Percentiles rank a stretch among this genome's conserved stretches.
Conservation (phyloP, 1,140 invertebrate species). For the Drosophila navojoa region DNA sequence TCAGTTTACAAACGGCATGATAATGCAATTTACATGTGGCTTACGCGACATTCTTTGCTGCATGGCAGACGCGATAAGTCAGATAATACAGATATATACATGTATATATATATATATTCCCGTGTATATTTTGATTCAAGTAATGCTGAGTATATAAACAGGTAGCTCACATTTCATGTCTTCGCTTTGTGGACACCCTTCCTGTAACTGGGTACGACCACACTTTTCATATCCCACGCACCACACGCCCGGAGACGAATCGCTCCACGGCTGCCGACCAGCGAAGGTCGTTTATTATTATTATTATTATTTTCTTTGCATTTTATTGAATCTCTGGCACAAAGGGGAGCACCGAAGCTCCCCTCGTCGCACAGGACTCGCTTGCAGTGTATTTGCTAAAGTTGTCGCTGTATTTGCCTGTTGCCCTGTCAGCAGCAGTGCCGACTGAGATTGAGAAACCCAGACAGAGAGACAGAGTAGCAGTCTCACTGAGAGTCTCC, state of each 20-base stretch:
- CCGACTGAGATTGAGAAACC: background rate
- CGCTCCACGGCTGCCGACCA: constrained; percentile 23
- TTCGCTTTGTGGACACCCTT: constrained; percentile 5
- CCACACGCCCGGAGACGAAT: constrained; percentile 37
- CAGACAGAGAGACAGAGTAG: background rate
- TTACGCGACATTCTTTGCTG: constrained; percentile 9
- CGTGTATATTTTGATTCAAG: background rate
- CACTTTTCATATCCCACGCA: constrained; percentile 68
- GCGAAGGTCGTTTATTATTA: constrained; percentile 78
- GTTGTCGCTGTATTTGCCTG: constrained; percentile 62
- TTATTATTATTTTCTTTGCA: constrained; percentile 78
- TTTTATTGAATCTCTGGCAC: constrained; percentile 67
- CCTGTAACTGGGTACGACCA: constrained; percentile 13
- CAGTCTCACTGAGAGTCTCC: background rate
- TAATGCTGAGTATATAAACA: background rate
- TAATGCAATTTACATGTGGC: constrained; percentile 27
- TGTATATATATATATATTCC: too few relatives aligned
- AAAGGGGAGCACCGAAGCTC: constrained; percentile 5
- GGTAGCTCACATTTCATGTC: constrained; percentile 17
- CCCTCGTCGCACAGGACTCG: constrained; percentile 6
- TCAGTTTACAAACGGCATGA: background rate
- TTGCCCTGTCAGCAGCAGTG: constrained; percentile 24
- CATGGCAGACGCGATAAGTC: constrained; percentile 6
- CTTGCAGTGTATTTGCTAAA: constrained; percentile 69
- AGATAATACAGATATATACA: background rate